Conservation (phyloP, 2,888 invertebrate genomes). For the Papilio elwesi region DNA sequence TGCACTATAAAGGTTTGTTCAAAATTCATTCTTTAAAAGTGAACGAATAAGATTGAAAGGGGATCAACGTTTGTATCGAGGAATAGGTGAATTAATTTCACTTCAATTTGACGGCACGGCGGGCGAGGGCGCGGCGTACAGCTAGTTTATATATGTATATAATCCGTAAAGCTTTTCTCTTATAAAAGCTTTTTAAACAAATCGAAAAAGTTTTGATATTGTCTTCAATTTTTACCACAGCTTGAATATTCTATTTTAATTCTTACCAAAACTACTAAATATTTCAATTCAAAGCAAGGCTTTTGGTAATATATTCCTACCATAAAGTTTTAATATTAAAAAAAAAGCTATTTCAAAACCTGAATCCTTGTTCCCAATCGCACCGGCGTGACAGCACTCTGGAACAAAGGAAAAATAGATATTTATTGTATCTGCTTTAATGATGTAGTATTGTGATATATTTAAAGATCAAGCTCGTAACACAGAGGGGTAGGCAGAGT, state of each 20-base stretch:
- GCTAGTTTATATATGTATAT: too few species aligned
- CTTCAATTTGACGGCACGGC: too few species aligned
- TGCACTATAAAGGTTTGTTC: too few species aligned
- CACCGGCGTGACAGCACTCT: conserved; percentile 56
- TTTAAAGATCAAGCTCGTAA: too few species aligned
- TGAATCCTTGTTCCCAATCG: conserved; percentile 66
- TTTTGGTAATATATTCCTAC: background rate
- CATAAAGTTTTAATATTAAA: background rate
- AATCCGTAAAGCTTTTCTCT: background rate
- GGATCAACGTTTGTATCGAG: too few species aligned
- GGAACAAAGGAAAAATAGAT: conserved; percentile 58
- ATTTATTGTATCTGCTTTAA: conserved; percentile 7
- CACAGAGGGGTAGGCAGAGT: too few species aligned
- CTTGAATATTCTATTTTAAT: background rate
- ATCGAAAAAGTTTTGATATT: background rate
- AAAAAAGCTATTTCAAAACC: conserved; percentile 50
- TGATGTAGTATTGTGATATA: background rate
- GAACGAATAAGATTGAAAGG: too few species aligned
- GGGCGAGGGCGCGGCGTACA: too few species aligned
- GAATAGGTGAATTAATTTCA: too few species aligned
- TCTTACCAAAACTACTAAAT: background rate
- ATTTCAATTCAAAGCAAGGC: background rate
- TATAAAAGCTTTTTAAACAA: background rate
- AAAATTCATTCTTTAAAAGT: too few species aligned
- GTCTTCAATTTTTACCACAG: too few species aligned